Percentiles rank a stretch among this genome's conserved stretches.
Conservation (phyloP, 2,113 vertebrate species). For the Zingel zingel region DNA sequence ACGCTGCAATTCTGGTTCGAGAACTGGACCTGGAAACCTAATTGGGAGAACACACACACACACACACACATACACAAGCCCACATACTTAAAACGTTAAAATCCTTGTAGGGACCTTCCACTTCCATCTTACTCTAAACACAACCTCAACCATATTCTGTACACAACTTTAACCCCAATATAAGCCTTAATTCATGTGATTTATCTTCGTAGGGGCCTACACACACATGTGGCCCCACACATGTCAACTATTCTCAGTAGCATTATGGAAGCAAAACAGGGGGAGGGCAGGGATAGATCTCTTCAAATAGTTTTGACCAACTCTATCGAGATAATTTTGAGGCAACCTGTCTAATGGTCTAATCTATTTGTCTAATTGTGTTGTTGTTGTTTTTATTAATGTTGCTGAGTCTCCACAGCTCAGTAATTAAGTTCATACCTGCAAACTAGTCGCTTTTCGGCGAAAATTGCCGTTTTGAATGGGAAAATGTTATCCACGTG, state of each 20-base stretch:
- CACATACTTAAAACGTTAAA: constrained; percentile 20
- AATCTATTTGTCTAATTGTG: no score
- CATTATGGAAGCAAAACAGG: background rate
- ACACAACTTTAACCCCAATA: background rate
- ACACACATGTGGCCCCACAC: background rate
- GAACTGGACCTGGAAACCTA: constrained; percentile 4
- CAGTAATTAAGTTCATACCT: background rate
- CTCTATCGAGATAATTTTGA: no score
- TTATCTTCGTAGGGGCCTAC: background rate
- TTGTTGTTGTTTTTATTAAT: constrained; percentile 25
- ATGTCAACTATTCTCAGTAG: background rate
- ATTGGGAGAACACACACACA: constrained; percentile 32
- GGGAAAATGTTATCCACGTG: no score
- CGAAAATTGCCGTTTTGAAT: no score
- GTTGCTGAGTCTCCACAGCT: background rate
- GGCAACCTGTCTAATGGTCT: background rate
- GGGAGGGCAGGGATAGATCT: background rate
- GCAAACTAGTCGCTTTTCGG: no score
- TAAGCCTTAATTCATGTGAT: background rate
- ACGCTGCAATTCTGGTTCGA: constrained; percentile 15
- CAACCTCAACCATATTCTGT: background rate
- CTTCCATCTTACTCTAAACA: background rate
- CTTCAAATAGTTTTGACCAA: background rate
- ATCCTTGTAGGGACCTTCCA: constrained; percentile 12
- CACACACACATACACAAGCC: background rate